These are phyloP conservation scores for Minunthozetes semirufus DNA, from an alignment of 2,888 invertebrate species.

Conservation along the genomic window DNA sequence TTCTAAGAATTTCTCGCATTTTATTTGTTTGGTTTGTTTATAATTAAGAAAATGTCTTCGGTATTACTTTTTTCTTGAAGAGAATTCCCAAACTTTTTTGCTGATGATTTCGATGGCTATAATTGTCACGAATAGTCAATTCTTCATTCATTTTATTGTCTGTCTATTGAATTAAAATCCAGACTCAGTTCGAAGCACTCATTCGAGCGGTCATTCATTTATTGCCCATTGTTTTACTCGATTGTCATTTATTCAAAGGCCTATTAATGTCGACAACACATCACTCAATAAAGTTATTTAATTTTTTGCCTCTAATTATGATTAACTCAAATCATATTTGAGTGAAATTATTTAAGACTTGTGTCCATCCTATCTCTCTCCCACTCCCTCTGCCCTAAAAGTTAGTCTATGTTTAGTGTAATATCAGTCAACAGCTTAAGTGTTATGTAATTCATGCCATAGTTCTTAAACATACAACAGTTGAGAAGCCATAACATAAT, in stretches of 20 bases:
- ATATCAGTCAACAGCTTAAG: constrained; percentile 25
- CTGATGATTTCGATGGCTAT: background rate
- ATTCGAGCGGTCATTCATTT: background rate
- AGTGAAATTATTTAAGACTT: background rate
- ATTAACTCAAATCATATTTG: background rate
- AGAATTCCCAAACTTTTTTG: background rate
- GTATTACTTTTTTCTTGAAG: background rate
- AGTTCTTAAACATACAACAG: background rate
- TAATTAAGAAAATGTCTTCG: background rate
- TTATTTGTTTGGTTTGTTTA: background rate
- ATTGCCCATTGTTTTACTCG: background rate
- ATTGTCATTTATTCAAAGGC: background rate
- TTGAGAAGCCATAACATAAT: background rate
- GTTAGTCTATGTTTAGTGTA: background rate
- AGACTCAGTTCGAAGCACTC: background rate
- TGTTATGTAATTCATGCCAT: constrained; percentile 18
- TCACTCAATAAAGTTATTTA: background rate
- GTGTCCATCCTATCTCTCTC: background rate
- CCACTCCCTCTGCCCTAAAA: background rate
- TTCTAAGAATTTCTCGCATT: background rate
- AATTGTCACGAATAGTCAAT: background rate
- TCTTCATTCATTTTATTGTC: background rate
- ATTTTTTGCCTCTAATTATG: background rate
- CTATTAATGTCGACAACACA: constrained; percentile 3
- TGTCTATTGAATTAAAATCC: background rate